Evolutionary conservation across 2,113 vertebrate genomes (phyloP).

Genomic region (Ophiodon elongatus): DNA sequence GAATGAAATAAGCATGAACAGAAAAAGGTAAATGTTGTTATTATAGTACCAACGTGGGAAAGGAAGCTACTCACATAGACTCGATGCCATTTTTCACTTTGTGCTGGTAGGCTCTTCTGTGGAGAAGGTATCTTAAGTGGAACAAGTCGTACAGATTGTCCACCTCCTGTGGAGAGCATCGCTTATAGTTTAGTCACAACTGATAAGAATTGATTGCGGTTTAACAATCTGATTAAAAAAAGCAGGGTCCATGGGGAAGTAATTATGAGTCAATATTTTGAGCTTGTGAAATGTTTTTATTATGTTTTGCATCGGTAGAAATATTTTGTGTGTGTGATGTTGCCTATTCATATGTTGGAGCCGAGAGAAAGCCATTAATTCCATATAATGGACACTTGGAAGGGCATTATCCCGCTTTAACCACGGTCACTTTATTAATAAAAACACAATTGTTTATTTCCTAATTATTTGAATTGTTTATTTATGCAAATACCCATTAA

Average conservation of each 20-base stretch:
- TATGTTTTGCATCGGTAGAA: not conserved
- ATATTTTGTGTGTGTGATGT: not conserved
- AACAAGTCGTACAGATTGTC: slow-evolving; percentile 93
- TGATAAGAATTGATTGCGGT: not conserved
- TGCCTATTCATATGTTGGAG: not conserved
- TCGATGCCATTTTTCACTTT: slow-evolving; percentile 90
- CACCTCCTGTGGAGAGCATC: slow-evolving; percentile 83
- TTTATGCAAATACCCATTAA: no score
- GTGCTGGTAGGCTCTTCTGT: slow-evolving; percentile 92
- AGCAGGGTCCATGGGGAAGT: not conserved
- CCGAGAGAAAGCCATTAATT: no score
- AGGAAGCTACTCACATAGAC: slow-evolving; percentile 86
- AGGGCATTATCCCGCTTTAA: no score
- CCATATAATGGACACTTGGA: no score
- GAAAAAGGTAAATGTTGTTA: not conserved
- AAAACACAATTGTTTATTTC: no score
- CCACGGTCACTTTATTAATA: no score
- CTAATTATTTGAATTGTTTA: no score
- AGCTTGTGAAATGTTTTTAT: no score
- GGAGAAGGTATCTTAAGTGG: slow-evolving; percentile 88
- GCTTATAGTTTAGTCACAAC: no score
- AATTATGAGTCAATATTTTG: not conserved
- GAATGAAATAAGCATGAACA: not conserved
- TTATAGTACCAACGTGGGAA: not conserved
- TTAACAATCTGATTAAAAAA: not conserved